These are phyloP conservation scores for Littorina saxatilis DNA, from an alignment of 1,140 invertebrate species.

Conservation along the genomic window DNA sequence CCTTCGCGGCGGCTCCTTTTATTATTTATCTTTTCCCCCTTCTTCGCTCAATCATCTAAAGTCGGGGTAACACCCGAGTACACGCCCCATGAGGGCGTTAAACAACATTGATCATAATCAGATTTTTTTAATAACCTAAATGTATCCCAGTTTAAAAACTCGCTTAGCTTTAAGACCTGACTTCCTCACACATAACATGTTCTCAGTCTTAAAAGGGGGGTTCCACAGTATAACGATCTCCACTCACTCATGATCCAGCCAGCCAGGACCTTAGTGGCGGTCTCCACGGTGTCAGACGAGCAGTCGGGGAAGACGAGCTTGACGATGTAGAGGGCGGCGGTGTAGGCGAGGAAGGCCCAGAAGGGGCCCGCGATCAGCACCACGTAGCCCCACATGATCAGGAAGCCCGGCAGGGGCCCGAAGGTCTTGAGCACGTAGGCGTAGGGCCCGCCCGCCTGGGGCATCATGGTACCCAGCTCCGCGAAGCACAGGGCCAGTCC, in stretches of 20 bases:
- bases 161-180: too few species aligned
- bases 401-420: constrained; percentile 91
- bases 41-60: too few species aligned
- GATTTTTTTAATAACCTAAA: too few species aligned
- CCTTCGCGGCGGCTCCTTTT: too few species aligned
- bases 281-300: constrained; percentile 46
- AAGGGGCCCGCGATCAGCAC: constrained; percentile 83
- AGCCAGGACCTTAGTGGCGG: constrained; percentile 61
- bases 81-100: too few species aligned
- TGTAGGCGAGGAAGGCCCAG: constrained; percentile 75
- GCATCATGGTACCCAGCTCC: constrained; percentile 94
- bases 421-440: constrained; percentile 94
- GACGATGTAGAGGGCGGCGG: constrained; percentile 68
- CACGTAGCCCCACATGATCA: constrained; percentile 92
- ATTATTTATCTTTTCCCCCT: too few species aligned
- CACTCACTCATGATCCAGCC: constrained; percentile 68
- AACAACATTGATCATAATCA: too few species aligned
- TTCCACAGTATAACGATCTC: too few species aligned
- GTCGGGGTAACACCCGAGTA: too few species aligned
- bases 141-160: too few species aligned
- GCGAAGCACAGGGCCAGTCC: constrained; percentile 96
- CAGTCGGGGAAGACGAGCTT: constrained; percentile 65
- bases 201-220: too few species aligned
- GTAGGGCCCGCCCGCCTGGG: constrained; percentile 97
- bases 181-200: too few species aligned